Evolutionary conservation across 23 tunicate genomes (phyloP), one percentile per base, ranked within the genome.

Genomic region (Ascidia mentula): DNA sequence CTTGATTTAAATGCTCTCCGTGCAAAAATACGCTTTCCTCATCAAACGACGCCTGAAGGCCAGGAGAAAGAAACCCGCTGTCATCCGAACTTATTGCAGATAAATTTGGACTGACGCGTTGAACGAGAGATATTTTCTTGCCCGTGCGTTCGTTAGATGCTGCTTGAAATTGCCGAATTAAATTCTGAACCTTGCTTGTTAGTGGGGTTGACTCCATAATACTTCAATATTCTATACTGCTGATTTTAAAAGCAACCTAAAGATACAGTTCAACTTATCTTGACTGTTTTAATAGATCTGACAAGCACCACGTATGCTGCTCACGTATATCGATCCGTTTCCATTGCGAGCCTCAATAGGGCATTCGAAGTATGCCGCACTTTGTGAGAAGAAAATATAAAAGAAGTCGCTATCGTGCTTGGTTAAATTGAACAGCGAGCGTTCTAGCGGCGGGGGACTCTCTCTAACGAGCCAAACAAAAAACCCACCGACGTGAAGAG

Each of bases 1-100:
- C 34, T 7, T 36, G 31, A 17, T 36, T 72, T 17, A 35, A 7
- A 36, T 35, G 75, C n/a, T 28, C 75, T 35, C 75, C 40, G 34
- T 36, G 65, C 13, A 53, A 9, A 53, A 53, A 53, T 1, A 53
- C 65, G 32, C 75, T 71, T 31, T 33, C 31, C 33, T 35, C 69
- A n/a, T 0, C 73, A 34, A 60, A 71, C 32, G 75, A 32, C 31
- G 28, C 69, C 28, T 45, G 80, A 2, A 42, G 28, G 8, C 72
- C 59, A 18, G 90, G 84, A 26, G 80, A 86, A 31, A 38, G 40
- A 74, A 86, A 79, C 46, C 90, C 90, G 40, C 90, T 86, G 40
- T 86, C 90, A 38, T 86, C 80, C 4, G 79, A 85, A 36, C 82
- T 84, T 15, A 31, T 45, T 28, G 40, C 26, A 34, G 38, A 33